Conservation (phyloP, 2,888 invertebrate genomes). For the Chydorus sphaericus region DNA sequence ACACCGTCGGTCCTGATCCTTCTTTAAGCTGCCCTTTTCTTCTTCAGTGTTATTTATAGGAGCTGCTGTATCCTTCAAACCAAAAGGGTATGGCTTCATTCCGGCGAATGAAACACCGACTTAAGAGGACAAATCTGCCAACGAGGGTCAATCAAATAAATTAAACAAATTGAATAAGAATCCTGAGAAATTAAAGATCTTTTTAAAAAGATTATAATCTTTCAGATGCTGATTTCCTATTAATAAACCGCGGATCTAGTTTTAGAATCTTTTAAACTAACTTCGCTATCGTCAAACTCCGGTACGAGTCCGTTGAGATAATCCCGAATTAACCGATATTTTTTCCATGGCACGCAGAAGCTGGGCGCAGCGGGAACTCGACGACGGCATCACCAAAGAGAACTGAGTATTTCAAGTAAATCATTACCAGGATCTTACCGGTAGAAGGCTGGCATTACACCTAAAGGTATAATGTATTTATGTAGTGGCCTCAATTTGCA, state of each 20-base stretch:
- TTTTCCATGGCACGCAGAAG: constrained; percentile 94
- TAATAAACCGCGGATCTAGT: constrained; percentile 12
- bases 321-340: constrained; percentile 94
- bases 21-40: constrained; percentile 56
- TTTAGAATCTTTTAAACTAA: constrained; percentile 53
- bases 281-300: constrained; percentile 72
- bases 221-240: constrained; percentile 8
- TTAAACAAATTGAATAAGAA: neutral
- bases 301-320: constrained; percentile 74
- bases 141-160: neutral
- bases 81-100: too few species aligned
- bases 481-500: too few species aligned
- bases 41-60: constrained; percentile 43
- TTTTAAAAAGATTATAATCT: neutral
- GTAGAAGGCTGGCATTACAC: too few species aligned
- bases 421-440: too few species aligned
- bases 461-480: too few species aligned
- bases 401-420: constrained; percentile 47
- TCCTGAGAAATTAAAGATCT: neutral
- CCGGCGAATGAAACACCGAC: neutral
- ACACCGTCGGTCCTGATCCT: constrained; percentile 19
- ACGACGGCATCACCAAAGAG: constrained; percentile 98
- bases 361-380: constrained; percentile 91
- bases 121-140: neutral
- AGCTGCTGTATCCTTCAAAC: too few species aligned